A percentile compares a stretch with the other conserved stretches of the same genome.
Conservation (phyloP, 2,113 vertebrate genomes). For the Archilochus colubris region DNA sequence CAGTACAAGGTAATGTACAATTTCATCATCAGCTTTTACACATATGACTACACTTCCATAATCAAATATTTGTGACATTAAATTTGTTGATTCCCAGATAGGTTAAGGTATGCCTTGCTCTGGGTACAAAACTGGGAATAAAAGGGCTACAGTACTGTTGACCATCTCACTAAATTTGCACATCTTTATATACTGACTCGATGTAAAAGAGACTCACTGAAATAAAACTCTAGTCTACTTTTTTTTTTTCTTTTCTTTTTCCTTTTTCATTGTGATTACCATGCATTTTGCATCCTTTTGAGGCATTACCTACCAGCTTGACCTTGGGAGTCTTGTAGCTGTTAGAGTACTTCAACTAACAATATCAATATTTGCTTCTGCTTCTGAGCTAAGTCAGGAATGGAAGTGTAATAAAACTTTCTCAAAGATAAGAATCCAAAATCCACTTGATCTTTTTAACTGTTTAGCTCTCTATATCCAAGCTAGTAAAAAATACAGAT, state of each 20-base stretch:
- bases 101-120: background rate
- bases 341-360: background rate
- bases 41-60: background rate
- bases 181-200: constrained; percentile 36
- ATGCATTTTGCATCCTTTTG: background rate
- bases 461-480: background rate
- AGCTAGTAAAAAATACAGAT: background rate
- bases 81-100: background rate
- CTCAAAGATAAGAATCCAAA: background rate
- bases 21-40: background rate
- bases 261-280: background rate
- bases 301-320: background rate
- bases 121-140: background rate
- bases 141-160: background rate
- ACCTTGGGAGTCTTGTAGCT: background rate
- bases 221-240: background rate
- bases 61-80: background rate
- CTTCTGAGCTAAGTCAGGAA: background rate
- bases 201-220: background rate
- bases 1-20: background rate
- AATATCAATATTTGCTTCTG: background rate
- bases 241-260: background rate
- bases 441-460: background rate
- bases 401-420: background rate
- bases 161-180: constrained; percentile 16